Evolutionary conservation across 1,140 invertebrate species (phyloP), one percentile per base, ranked within the genome.

Genomic region (Mactra quadrangularis): DNA sequence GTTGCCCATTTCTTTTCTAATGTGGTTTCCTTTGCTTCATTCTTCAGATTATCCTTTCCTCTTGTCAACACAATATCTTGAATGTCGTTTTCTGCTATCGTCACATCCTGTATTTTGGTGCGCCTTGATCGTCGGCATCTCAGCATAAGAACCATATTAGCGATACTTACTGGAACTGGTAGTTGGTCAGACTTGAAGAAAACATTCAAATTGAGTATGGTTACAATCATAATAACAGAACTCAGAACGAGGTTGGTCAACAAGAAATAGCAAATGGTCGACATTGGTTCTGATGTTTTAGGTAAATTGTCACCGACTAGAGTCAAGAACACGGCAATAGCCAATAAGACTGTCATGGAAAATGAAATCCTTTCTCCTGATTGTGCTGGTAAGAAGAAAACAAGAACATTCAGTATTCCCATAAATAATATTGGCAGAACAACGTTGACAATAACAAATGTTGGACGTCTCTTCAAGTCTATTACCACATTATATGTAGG

Each of bases 301-400:
- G 94, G 94, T 88, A 95, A 91, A 71, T 93, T 93, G 82, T 94
- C 94, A n/a, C 93, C 92, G 47, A 95, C 94, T 68, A 93, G 93
- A 41, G 94, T 87, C 91, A 94, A 93, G 86, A 94, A 94, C 27
- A 95, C 94, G 41, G 93, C 93, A 81, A 95, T 93, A 0, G 94
- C 93, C 1, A 95, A 89, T 3, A 95, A 89, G n/a, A 95, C 93
- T 3, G 94, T 94, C 25, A 95, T 89, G 45, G 94, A 93, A 17
- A 94, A 92, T 19, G 94, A 92, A 19, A 95, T 93, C 82, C 95
- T 94, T 86, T 95, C 94, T 0, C 94, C 94, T 3, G 93, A 93
- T 68, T 94, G 94, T 0, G 94, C 92, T 6, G 94, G 94, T 22
- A 95, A 87, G 82, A 93, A 92, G 90, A 95, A 95, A 19, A 94